Evolutionary conservation across 2,113 vertebrate species (phyloP).

Genomic region (Gallinago jamesoni): DNA sequence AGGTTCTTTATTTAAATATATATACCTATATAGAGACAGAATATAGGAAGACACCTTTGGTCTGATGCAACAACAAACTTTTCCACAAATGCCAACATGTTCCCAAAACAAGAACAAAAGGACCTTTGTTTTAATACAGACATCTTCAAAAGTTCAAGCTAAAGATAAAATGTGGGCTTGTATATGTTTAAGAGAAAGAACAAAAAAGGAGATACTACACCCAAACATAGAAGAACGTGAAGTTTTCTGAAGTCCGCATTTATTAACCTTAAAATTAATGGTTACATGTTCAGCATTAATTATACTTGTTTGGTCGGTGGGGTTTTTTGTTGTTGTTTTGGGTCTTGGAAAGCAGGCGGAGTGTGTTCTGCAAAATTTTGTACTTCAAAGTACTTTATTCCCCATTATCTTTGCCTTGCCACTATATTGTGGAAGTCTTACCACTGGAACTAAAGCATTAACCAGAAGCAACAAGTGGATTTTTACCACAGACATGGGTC

Average conservation of each 20-base stretch:
- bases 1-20: not conserved
- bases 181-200: not conserved
- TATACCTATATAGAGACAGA: accelerated
- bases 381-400: not conserved
- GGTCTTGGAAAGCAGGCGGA: not conserved
- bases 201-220: not conserved
- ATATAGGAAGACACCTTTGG: not conserved
- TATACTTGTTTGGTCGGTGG: not conserved
- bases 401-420: not conserved
- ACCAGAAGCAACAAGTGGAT: not conserved
- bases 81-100: not conserved
- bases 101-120: not conserved
- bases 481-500: not conserved
- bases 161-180: not conserved
- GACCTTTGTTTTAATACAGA: not conserved
- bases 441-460: not conserved
- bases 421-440: not conserved
- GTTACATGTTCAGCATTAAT: not conserved
- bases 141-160: not conserved
- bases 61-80: not conserved
- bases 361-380: not conserved
- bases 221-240: not conserved
- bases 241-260: not conserved
- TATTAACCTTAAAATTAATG: not conserved
- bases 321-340: not conserved